Evolutionary conservation across 1,140 invertebrate species (phyloP).

Genomic region (Bombus terrestris): DNA sequence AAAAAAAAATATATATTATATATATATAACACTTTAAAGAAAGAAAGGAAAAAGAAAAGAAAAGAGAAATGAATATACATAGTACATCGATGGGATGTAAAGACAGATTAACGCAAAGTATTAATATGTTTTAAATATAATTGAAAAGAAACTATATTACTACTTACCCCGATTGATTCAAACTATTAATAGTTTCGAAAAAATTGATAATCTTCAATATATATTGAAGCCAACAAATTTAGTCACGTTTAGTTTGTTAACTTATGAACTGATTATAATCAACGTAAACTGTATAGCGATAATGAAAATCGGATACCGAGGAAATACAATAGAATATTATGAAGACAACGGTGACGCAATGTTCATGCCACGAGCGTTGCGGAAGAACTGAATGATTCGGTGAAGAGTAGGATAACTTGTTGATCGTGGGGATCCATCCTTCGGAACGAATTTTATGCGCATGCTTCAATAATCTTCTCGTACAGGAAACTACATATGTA

Average conservation of each 20-base stretch:
- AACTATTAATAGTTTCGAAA: background rate
- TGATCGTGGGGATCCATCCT: conserved; percentile 1
- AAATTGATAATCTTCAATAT: background rate
- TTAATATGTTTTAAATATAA: conserved; percentile 19
- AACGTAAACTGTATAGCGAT: background rate
- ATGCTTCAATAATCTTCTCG: conserved; percentile 14
- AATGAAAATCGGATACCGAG: background rate
- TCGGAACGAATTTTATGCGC: conserved; percentile 16
- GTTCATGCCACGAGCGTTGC: background rate
- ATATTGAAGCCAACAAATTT: background rate
- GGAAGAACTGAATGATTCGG: conserved; percentile 1
- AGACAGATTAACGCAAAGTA: conserved; percentile 7
- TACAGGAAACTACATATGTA: conserved; percentile 11
- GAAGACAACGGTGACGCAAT: background rate
- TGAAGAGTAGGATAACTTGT: background rate
- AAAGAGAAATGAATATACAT: no score
- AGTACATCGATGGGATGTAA: conserved; percentile 32
- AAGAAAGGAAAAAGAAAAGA: background rate
- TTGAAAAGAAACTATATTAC: background rate
- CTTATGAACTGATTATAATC: background rate
- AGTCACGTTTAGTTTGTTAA: conserved; percentile 20
- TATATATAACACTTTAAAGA: background rate
- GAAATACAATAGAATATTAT: background rate
- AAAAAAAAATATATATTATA: no score
- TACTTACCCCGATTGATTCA: background rate